These are phyloP conservation scores for Parapsyche elsis DNA, from an alignment of 1,140 invertebrate genomes.

Conservation along the genomic window DNA sequence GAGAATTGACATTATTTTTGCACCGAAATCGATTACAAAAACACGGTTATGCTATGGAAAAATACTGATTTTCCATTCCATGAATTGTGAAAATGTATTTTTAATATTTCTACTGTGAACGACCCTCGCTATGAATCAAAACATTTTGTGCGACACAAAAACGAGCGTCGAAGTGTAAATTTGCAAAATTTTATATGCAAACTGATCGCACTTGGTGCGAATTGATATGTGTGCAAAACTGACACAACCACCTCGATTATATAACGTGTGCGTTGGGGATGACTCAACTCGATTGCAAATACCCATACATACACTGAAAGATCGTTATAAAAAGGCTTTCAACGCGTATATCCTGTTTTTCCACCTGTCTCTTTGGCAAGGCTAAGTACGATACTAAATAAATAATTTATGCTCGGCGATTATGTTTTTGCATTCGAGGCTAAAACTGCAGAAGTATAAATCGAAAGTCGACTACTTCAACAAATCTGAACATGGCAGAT, in stretches of 20 bases:
- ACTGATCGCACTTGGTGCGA: neutral
- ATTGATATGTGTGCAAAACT: conserved; percentile 7
- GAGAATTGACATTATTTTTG: conserved; percentile 25
- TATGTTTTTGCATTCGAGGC: conserved; percentile 24
- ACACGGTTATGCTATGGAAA: conserved; percentile 12
- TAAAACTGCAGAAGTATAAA: neutral
- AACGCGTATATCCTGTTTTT: conserved; percentile 18
- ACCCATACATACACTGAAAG: too few species aligned
- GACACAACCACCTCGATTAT: neutral
- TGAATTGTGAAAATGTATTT: neutral
- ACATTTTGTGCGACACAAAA: neutral
- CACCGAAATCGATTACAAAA: conserved; percentile 19
- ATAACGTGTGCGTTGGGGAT: neutral
- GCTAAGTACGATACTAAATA: neutral
- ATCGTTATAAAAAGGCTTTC: conserved; percentile 6
- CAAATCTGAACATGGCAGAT: too few species aligned
- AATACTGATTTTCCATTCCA: neutral
- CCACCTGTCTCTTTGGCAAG: conserved; percentile 23
- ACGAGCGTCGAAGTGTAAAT: neutral
- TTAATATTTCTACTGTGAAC: neutral
- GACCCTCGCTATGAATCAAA: neutral
- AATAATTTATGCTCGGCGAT: conserved; percentile 7
- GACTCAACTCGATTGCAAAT: neutral
- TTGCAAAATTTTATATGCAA: conserved; percentile 17
- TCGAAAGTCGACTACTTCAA: too few species aligned